Percentiles rank a stretch among this genome's conserved stretches.
phyloP scores from a whole-genome alignment of 2,113 vertebrate genomes.

The Silurus asotus region DNA sequence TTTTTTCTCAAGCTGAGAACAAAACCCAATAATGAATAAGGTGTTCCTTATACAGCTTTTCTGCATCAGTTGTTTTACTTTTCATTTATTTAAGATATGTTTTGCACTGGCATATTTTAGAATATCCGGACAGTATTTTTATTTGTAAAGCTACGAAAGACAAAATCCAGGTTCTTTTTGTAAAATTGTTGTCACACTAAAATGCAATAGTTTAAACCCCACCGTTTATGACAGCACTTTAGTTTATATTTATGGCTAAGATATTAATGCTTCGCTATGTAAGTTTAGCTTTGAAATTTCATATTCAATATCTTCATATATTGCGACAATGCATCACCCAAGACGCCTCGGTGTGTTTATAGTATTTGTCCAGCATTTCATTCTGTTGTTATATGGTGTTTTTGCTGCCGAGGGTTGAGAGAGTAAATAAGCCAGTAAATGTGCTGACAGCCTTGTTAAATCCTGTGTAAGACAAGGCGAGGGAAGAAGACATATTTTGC shows the following conservation, averaged over 20 bases:
- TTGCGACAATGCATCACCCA: constrained; percentile 52
- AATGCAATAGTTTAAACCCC: neutral
- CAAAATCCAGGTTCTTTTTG: neutral
- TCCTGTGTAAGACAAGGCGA: constrained; percentile 17
- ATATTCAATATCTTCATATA: constrained; percentile 16
- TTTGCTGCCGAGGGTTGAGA: constrained; percentile 31
- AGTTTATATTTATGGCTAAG: constrained; percentile 9
- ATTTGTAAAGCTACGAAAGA: neutral
- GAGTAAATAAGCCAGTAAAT: constrained; percentile 39
- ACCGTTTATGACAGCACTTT: neutral
- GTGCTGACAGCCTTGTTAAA: constrained; percentile 51
- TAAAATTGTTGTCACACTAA: neutral
- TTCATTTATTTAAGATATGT: neutral
- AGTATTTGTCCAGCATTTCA: constrained; percentile 34
- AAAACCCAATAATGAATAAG: neutral
- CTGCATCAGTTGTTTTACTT: neutral
- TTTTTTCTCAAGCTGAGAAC: neutral
- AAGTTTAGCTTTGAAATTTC: neutral
- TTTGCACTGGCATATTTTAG: neutral
- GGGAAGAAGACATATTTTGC: constrained; percentile 39
- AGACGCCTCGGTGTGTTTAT: constrained; percentile 25
- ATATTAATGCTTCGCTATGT: neutral
- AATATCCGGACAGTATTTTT: neutral
- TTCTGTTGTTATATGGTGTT: constrained; percentile 34
- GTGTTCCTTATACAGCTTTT: neutral